Evolutionary conservation across 2,797 vertebrate genomes (phyloP).

Genomic region (Alexandromys oeconomus): DNA sequence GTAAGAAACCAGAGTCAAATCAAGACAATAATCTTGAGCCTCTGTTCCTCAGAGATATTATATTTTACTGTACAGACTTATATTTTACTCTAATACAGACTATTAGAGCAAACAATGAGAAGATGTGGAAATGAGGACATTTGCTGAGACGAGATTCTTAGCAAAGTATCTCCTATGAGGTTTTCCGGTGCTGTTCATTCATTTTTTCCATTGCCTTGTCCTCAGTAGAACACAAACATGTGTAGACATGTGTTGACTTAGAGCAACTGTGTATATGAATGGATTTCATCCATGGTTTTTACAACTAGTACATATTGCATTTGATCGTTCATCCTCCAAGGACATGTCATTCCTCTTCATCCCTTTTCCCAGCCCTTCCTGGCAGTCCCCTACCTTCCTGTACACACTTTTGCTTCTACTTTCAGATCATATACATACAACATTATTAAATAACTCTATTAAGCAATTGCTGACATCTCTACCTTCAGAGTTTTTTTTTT

Average conservation of each 20-base stretch:
- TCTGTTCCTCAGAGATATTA: not conserved
- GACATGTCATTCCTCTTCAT: not conserved
- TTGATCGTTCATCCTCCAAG: not conserved
- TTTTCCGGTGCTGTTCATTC: not conserved
- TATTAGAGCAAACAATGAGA: not conserved
- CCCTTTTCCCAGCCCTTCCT: not conserved
- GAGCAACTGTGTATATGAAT: not conserved
- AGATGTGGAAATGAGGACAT: not conserved
- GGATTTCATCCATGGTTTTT: not conserved
- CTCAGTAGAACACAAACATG: not conserved
- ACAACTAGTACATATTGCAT: not conserved
- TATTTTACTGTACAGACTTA: not conserved
- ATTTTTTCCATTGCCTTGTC: not conserved
- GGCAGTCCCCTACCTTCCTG: not conserved
- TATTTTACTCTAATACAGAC: not conserved
- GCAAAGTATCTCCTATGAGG: not conserved
- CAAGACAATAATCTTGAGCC: not conserved
- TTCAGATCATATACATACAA: not conserved
- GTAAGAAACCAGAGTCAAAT: not conserved
- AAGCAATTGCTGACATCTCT: too few species aligned
- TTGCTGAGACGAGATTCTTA: not conserved
- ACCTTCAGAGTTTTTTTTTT: not conserved
- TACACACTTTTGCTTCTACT: not conserved
- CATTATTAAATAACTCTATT: not conserved
- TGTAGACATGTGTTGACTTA: not conserved